phyloP scores from a whole-genome alignment of 2,113 vertebrate genomes.

The Phasianus colchicus region DNA sequence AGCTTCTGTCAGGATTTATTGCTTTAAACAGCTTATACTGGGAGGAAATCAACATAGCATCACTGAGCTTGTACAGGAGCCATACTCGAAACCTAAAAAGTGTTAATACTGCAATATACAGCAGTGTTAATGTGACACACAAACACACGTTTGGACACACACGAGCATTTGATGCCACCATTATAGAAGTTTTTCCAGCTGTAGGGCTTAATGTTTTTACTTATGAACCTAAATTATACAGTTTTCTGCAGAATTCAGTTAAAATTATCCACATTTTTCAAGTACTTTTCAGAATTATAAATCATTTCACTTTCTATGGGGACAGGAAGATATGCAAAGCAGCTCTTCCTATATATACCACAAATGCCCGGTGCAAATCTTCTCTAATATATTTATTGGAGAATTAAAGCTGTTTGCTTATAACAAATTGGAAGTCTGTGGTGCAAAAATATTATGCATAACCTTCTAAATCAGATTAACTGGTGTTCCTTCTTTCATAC shows the following conservation, averaged over 20 bases:
- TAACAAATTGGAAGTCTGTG: constrained; percentile 47
- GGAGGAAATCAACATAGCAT: neutral
- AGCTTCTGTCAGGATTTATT: neutral
- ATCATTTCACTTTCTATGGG: neutral
- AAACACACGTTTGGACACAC: rapidly evolving
- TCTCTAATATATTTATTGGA: neutral
- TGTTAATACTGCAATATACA: neutral
- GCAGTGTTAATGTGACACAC: neutral
- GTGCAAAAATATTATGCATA: constrained; percentile 56
- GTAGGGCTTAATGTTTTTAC: neutral
- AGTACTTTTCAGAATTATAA: neutral
- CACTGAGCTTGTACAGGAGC: neutral
- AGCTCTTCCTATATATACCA: neutral
- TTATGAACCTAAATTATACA: neutral
- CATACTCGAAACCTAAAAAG: neutral
- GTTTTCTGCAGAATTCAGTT: neutral
- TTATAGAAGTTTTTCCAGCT: neutral
- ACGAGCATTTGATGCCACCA: neutral
- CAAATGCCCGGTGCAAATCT: constrained; percentile 11
- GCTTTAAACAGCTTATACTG: neutral
- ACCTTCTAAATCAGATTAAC: constrained; percentile 68
- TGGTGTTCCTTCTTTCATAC: constrained; percentile 40
- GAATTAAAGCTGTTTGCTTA: constrained; percentile 52
- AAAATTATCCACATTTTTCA: constrained; percentile 36
- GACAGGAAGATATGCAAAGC: neutral